Evolutionary conservation across 1,140 invertebrate genomes (phyloP).

Genomic region (Pseudoatta argentina): DNA sequence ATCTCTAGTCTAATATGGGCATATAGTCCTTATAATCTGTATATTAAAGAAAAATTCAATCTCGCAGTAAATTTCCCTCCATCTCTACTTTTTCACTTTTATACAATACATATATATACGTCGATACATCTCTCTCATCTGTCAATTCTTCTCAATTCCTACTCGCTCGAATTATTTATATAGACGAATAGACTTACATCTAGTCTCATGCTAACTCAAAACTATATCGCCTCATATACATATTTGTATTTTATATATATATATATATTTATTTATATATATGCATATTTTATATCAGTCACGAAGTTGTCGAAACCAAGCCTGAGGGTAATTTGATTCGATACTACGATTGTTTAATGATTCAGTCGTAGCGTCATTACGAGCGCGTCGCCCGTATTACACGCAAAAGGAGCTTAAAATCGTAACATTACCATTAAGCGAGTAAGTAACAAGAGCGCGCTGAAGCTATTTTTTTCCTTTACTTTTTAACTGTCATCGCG

Average conservation of each 20-base stretch:
- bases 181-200: slow-evolving; percentile 45
- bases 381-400: slow-evolving; percentile 40
- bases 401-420: slow-evolving; percentile 52
- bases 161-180: slow-evolving; percentile 38
- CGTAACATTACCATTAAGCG: slow-evolving; percentile 53
- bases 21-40: background rate
- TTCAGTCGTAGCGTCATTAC: slow-evolving; percentile 67
- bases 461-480: slow-evolving; percentile 11
- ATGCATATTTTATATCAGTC: slow-evolving; percentile 62
- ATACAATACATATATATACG: background rate
- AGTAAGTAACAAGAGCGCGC: slow-evolving; percentile 52
- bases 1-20: too few relatives aligned
- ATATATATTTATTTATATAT: background rate
- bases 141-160: background rate
- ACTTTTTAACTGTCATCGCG: background rate
- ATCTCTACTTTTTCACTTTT: background rate
- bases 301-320: slow-evolving; percentile 52
- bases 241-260: slow-evolving; percentile 17
- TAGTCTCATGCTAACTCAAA: slow-evolving; percentile 67
- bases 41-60: too few relatives aligned
- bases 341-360: slow-evolving; percentile 71
- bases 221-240: slow-evolving; percentile 52
- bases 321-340: slow-evolving; percentile 67
- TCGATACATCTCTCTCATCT: background rate
- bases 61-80: slow-evolving; percentile 19